phyloP scores from a whole-genome alignment of 2,888 invertebrate genomes.

The Drosophila hamatofila region DNA sequence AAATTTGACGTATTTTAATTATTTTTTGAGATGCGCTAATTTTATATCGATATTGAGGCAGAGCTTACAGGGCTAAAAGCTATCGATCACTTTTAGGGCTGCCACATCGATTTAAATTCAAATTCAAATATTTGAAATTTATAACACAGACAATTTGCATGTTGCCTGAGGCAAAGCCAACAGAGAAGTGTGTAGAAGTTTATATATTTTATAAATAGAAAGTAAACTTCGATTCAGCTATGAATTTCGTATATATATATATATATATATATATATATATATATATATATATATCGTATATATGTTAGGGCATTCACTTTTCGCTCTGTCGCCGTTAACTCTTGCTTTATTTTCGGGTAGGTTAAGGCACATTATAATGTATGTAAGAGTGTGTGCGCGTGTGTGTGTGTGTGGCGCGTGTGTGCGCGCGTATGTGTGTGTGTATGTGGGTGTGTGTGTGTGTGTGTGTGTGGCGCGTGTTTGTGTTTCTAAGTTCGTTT shows the following conservation, averaged over 20 bases:
- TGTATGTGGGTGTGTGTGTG: conserved; percentile 28
- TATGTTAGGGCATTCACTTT: background rate
- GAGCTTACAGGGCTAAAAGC: background rate
- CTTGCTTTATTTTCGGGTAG: conserved; percentile 24
- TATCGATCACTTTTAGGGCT: background rate
- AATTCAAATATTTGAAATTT: background rate
- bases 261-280: background rate
- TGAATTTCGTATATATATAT: background rate
- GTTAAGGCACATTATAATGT: conserved; percentile 25
- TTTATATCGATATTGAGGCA: background rate
- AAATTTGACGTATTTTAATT: no score
- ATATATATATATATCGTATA: background rate
- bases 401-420: conserved; percentile 17
- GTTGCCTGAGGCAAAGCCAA: background rate
- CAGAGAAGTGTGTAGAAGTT: background rate
- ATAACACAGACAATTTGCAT: background rate
- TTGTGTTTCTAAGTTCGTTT: conserved; percentile 76
- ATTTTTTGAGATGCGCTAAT: background rate
- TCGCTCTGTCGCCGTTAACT: background rate
- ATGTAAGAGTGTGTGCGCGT: conserved; percentile 13
- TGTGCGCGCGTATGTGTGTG: conserved; percentile 17
- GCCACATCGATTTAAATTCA: no score
- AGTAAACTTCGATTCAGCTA: background rate
- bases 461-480: conserved; percentile 62
- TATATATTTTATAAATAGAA: background rate